Evolutionary conservation across 2,797 vertebrate species (phyloP).

Genomic region (Argya squamiceps): DNA sequence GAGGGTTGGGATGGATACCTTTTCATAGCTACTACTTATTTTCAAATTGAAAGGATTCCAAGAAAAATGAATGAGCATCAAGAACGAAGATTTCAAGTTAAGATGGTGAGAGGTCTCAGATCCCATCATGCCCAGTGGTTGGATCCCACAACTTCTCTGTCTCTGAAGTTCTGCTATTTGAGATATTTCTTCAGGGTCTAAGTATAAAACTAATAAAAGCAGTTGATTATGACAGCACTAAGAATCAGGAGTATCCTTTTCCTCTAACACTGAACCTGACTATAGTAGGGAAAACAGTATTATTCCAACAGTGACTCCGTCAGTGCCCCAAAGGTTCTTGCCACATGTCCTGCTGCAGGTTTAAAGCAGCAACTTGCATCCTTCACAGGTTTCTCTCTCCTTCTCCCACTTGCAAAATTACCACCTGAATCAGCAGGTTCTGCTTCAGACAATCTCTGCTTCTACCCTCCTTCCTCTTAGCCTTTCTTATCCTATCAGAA

Average conservation of each 20-base stretch:
- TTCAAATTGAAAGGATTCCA: background rate
- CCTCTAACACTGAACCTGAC: background rate
- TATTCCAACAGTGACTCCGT: background rate
- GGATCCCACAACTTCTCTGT: background rate
- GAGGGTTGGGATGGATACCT: background rate
- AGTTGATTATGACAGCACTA: background rate
- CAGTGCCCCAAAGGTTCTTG: background rate
- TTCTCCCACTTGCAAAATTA: conserved; percentile 9
- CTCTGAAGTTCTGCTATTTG: background rate
- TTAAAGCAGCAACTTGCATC: background rate
- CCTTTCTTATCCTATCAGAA: conserved; percentile 51
- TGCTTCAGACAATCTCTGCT: conserved; percentile 54
- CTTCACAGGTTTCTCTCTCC: background rate
- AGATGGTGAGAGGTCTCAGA: background rate
- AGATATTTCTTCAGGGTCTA: background rate
- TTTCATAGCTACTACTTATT: background rate
- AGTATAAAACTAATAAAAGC: background rate
- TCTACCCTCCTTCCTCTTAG: conserved; percentile 21
- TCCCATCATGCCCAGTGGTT: rapidly evolving
- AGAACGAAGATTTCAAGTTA: background rate
- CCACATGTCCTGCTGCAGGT: background rate
- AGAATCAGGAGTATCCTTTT: background rate
- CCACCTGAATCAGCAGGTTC: conserved; percentile 4
- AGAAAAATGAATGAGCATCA: background rate
- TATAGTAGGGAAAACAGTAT: background rate